Base-by-base conservation (phyloP, 2,888 invertebrate species). In the Phaedon cochleariae region DNA sequence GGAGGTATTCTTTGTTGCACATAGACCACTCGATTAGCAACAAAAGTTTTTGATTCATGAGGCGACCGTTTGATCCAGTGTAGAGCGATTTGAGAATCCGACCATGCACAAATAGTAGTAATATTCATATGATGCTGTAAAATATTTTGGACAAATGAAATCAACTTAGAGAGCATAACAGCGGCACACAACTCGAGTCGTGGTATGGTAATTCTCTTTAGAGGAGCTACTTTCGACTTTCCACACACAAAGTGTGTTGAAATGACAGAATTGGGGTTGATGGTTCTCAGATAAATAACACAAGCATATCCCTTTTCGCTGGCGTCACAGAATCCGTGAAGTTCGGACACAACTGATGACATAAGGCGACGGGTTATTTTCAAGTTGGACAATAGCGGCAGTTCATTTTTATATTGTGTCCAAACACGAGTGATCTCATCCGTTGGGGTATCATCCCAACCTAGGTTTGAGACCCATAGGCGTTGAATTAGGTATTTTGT, bases 291-390 rank as follows among this genome's bases (percentile, higher is more conserved):
- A 18, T 54, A 64, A 37, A 59, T 34, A 2, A 64, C 59, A 12
- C 31, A 12, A 10, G 53, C 49, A 22, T 46, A 53, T 3, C 59
- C 59, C 17, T 48, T 51, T 12, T 58, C 59, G 18, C 46, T 46
- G 2, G 34, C 48, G 10, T 64, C 64, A 22, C 34, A 7, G 26
- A 59, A 64, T 6, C 55, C 64, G 48, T 60, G 60, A 21, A 60
- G 18, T 52, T 60, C 54, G 15, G 9, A 55, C n/a, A 22, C 2
- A n/a, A 29, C n/a, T 15, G 17, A n/a, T 21, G n/a, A 17, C 9
- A 10, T 15, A 7, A 51, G 29, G 12, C 9, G 18, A 15, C 62
- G 49, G 15, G 37, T 7, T 18, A 57, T 18, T 31, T 45, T 4
- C 12, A 46, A 37, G 12, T 41, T 22, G 0, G 21, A 26, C 6